phyloP scores from a whole-genome alignment of 2,888 invertebrate genomes.

The Phortica okadai region DNA sequence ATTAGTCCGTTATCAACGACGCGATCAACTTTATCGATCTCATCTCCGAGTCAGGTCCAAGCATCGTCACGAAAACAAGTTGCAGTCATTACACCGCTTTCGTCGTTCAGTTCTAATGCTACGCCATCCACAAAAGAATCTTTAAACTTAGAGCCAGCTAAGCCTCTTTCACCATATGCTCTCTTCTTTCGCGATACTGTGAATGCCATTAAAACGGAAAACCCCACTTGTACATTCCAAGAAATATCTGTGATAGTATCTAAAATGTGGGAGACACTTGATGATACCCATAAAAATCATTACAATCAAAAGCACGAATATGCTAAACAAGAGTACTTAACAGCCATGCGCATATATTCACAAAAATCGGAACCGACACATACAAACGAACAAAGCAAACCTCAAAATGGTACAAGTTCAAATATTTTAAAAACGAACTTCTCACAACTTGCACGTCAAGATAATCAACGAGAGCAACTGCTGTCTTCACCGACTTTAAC shows the following conservation, averaged over 20 bases:
- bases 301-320: conserved; percentile 98
- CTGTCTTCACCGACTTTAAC: conserved; percentile 6
- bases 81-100: conserved; percentile 34
- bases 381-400: conserved; percentile 45
- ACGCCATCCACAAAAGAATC: conserved; percentile 80
- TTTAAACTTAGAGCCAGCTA: conserved; percentile 82
- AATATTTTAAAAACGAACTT: conserved; percentile 43
- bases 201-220: conserved; percentile 97
- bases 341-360: conserved; percentile 90
- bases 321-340: conserved; percentile 93
- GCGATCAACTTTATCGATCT: conserved; percentile 25
- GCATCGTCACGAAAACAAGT: conserved; percentile 44
- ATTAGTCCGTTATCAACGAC: conserved; percentile 14
- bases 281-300: conserved; percentile 95
- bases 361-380: conserved; percentile 30
- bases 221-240: conserved; percentile 96
- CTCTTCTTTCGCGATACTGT: conserved; percentile 98
- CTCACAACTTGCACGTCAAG: conserved; percentile 39
- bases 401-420: background rate
- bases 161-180: conserved; percentile 97
- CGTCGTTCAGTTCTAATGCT: conserved; percentile 60
- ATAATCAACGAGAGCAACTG: background rate
- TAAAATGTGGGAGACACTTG: conserved; percentile 98
- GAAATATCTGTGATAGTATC: conserved; percentile 98
- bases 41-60: conserved; percentile 50